These are phyloP conservation scores for Nephila pilipes DNA, from an alignment of 1,140 invertebrate species.

Conservation along the genomic window DNA sequence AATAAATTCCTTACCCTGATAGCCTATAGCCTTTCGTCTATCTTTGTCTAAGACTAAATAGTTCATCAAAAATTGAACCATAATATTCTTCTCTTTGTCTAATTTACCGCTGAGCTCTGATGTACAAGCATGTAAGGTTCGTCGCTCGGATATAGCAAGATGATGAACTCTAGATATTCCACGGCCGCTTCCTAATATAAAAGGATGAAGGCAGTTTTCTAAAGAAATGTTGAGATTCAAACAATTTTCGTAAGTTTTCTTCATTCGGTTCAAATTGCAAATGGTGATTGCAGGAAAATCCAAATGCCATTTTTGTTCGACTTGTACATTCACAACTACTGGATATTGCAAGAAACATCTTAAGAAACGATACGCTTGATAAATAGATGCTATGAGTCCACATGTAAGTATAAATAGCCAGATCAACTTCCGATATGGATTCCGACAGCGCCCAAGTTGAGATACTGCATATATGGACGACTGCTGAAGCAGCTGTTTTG, in stretches of 20 bases:
- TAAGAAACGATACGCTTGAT: not conserved
- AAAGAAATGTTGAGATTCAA: not conserved
- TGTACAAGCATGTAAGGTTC: not conserved
- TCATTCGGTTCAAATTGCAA: conserved; percentile 58
- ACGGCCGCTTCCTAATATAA: not conserved
- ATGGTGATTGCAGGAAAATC: conserved; percentile 64
- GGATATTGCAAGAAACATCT: conserved; percentile 42
- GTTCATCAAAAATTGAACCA: not conserved
- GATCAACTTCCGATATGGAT: not conserved
- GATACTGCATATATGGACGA: conserved; percentile 45
- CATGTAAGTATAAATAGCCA: conserved; percentile 37
- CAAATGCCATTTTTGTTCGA: not conserved
- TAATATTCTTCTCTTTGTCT: not conserved
- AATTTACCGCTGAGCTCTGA: not conserved
- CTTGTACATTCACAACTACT: conserved; percentile 1
- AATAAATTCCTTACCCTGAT: conserved; percentile 21
- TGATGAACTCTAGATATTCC: too few species aligned
- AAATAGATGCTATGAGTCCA: not conserved
- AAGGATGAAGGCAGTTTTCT: not conserved
- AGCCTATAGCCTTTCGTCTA: not conserved
- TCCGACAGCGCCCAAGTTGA: not conserved
- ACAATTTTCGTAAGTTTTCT: not conserved
- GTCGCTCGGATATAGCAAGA: not conserved
- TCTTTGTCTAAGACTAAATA: not conserved
- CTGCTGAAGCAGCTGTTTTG: not conserved